A percentile compares a stretch with the other conserved stretches of the same genome.
Evolutionary conservation across 53 echinoderm and acorn worm genomes (phyloP).

Genomic region (Henricia sp.): DNA sequence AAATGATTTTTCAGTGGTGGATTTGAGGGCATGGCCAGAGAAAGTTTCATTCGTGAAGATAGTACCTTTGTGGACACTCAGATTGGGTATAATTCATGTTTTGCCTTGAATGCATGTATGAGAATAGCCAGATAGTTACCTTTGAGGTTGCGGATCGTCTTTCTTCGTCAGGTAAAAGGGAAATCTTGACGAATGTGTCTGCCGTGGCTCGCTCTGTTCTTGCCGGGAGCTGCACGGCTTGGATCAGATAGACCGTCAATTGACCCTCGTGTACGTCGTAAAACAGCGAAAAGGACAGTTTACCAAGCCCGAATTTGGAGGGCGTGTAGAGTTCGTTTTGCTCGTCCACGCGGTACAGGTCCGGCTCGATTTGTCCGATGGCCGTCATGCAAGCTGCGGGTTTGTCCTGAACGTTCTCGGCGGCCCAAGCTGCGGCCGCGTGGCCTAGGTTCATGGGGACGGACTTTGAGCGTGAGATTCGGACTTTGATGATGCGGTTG

Average conservation of each 20-base stretch:
- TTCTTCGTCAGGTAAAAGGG: slow-evolving; percentile 74
- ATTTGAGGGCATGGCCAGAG: too few species aligned
- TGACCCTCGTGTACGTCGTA: slow-evolving; percentile 73
- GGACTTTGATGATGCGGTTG: not conserved
- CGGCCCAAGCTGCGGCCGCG: not conserved
- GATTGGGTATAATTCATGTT: too few species aligned
- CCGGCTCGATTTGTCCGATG: slow-evolving; percentile 67
- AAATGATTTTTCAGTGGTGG: not conserved
- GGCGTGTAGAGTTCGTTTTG: slow-evolving; percentile 56
- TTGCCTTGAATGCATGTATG: too few species aligned
- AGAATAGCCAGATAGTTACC: too few species aligned
- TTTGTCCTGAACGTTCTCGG: not conserved
- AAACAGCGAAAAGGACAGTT: slow-evolving; percentile 79
- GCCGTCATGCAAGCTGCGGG: slow-evolving; percentile 23
- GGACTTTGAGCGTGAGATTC: slow-evolving; percentile 65
- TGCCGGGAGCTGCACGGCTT: slow-evolving; percentile 78
- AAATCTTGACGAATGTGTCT: slow-evolving; percentile 74
- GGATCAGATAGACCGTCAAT: slow-evolving; percentile 76
- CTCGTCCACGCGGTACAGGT: slow-evolving; percentile 59
- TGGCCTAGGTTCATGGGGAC: slow-evolving; percentile 67
- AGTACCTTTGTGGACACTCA: too few species aligned
- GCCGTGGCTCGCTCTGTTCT: slow-evolving; percentile 63
- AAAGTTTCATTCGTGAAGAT: too few species aligned
- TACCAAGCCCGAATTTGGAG: slow-evolving; percentile 71
- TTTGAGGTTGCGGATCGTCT: slow-evolving; percentile 66